Evolutionary conservation across 2,113 vertebrate species (phyloP).

Genomic region (Zingel zingel): DNA sequence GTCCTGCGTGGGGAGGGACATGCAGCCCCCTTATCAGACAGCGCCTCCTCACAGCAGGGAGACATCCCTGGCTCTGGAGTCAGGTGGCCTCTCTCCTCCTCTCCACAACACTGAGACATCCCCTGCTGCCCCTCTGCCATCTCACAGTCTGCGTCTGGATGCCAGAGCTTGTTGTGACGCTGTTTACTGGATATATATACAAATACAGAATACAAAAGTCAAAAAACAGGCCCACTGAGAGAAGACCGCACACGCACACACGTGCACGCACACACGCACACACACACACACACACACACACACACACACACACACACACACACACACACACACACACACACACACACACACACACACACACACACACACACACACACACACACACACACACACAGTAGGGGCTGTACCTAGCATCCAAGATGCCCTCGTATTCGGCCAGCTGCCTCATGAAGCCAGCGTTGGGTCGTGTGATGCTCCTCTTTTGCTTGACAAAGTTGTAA

Average conservation of each 20-base stretch:
- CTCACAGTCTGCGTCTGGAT: slow-evolving; percentile 86
- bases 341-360: slow-evolving; percentile 6
- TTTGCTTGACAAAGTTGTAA: slow-evolving; percentile 94
- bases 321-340: not conserved
- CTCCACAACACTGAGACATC: slow-evolving; percentile 67
- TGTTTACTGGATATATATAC: slow-evolving; percentile 89
- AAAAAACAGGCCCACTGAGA: not conserved
- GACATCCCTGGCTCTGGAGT: slow-evolving; percentile 77
- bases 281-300: not conserved
- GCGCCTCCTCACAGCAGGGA: slow-evolving; percentile 75
- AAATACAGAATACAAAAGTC: not conserved
- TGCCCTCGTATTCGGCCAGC: slow-evolving; percentile 96
- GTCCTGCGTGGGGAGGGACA: slow-evolving; percentile 68
- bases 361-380: not conserved
- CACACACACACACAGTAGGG: not conserved
- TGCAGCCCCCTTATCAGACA: slow-evolving; percentile 71
- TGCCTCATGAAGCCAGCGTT: slow-evolving; percentile 96
- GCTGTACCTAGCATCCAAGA: slow-evolving; percentile 93
- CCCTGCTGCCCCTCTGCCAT: slow-evolving; percentile 78
- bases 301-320: not conserved
- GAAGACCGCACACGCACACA: not conserved
- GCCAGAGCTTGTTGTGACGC: slow-evolving; percentile 98
- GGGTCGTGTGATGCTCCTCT: slow-evolving; percentile 91
- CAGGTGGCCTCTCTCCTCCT: slow-evolving; percentile 67
- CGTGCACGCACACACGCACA: not conserved